Evolutionary conservation across 2,888 invertebrate species (phyloP).

Genomic region (Mythimna lalbum): DNA sequence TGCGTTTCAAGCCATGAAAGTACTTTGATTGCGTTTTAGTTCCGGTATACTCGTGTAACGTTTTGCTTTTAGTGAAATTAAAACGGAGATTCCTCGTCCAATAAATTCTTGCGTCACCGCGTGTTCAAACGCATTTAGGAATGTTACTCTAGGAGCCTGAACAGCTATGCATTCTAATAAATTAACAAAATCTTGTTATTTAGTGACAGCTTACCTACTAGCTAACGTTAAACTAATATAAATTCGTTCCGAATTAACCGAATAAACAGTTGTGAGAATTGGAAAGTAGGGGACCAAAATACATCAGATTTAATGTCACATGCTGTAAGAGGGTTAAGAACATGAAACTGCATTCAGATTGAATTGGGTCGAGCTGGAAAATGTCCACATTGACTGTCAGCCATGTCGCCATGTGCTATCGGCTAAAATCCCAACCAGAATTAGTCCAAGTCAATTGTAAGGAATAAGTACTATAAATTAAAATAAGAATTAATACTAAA

Average conservation of each 20-base stretch:
- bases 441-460: background rate
- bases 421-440: background rate
- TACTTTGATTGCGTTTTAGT: slow-evolving; percentile 60
- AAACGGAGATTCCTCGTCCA: slow-evolving; percentile 26
- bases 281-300: slow-evolving; percentile 19
- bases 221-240: slow-evolving; percentile 34
- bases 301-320: slow-evolving; percentile 3
- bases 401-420: background rate
- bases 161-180: slow-evolving; percentile 29
- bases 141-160: slow-evolving; percentile 16
- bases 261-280: slow-evolving; percentile 11
- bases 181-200: slow-evolving; percentile 40
- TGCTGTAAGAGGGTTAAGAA: background rate
- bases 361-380: background rate
- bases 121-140: slow-evolving; percentile 31
- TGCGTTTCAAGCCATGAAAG: slow-evolving; percentile 56
- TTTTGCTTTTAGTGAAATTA: slow-evolving; percentile 54
- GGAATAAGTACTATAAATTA: background rate
- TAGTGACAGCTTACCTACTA: slow-evolving; percentile 36
- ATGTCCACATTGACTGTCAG: background rate
- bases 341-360: background rate
- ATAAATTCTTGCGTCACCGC: slow-evolving; percentile 32
- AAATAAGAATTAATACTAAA: no score
- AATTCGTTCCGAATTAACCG: slow-evolving; percentile 17
- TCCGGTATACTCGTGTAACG: slow-evolving; percentile 32